Evolutionary conservation across 2,113 vertebrate genomes (phyloP).

Genomic region (Sinocyclocheilus maitianheensis): DNA sequence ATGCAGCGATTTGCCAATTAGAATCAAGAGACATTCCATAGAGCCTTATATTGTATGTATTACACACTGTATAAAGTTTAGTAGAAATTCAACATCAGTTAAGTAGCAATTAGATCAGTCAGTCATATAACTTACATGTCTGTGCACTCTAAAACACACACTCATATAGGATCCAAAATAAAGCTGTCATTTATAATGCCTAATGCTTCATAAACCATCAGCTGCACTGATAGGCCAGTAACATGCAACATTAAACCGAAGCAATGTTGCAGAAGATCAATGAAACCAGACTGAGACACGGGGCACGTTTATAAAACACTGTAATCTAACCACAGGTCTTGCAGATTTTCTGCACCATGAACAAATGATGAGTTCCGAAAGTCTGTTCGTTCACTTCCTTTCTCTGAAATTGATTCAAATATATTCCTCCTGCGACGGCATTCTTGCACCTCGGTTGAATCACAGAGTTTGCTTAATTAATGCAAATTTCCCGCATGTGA

Average conservation of each 20-base stretch:
- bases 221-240: too few relatives aligned
- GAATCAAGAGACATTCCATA: too few relatives aligned
- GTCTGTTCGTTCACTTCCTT: slow-evolving; percentile 65
- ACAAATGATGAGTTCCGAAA: slow-evolving; percentile 46
- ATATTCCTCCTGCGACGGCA: slow-evolving; percentile 67
- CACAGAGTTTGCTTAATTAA: slow-evolving; percentile 73
- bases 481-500: slow-evolving; percentile 72
- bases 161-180: not conserved
- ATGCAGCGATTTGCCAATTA: too few relatives aligned
- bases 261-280: not conserved
- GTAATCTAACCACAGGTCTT: slow-evolving; percentile 9
- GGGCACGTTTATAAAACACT: not conserved
- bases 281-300: not conserved
- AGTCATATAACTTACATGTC: too few relatives aligned
- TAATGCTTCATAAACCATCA: too few relatives aligned
- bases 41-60: too few relatives aligned
- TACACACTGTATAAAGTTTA: too few relatives aligned
- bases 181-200: not conserved
- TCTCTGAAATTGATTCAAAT: slow-evolving; percentile 61
- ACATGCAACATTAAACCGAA: not conserved
- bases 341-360: not conserved
- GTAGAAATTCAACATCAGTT: too few relatives aligned
- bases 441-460: slow-evolving; percentile 58
- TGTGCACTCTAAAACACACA: not conserved
- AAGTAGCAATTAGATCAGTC: too few relatives aligned